Percentiles rank a stretch among this genome's conserved stretches.
Evolutionary conservation across 2,888 invertebrate species (phyloP).

Genomic region (Rutpela maculata): DNA sequence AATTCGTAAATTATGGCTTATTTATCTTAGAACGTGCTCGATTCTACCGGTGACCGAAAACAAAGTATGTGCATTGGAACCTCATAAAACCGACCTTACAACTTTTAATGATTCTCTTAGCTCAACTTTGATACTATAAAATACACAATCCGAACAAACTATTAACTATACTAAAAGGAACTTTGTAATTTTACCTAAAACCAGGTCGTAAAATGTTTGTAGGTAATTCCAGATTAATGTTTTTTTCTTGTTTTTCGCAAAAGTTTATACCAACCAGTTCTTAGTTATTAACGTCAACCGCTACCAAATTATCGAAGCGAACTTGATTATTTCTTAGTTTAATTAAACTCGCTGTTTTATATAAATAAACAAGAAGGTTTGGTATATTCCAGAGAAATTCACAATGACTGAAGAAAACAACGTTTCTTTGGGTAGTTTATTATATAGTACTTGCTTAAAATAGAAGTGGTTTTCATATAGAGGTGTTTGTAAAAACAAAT

Average conservation of each 20-base stretch:
- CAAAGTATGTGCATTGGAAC: constrained; percentile 51
- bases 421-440: too few species aligned
- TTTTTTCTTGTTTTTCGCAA: constrained; percentile 17
- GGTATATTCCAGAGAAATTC: too few species aligned
- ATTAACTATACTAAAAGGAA: constrained; percentile 32
- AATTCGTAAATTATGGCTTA: constrained; percentile 55
- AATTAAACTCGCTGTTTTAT: background rate
- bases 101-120: constrained; percentile 46
- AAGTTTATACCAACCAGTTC: background rate
- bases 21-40: constrained; percentile 56
- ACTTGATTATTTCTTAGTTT: background rate
- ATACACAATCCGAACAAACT: constrained; percentile 35
- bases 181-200: constrained; percentile 35
- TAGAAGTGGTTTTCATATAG: too few species aligned
- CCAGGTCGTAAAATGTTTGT: constrained; percentile 26
- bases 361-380: background rate
- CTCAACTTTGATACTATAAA: constrained; percentile 36
- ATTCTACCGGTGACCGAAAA: constrained; percentile 46
- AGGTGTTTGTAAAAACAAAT: too few species aligned
- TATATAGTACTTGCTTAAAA: too few species aligned
- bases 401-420: too few species aligned
- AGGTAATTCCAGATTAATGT: constrained; percentile 33
- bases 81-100: constrained; percentile 51
- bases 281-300: background rate
- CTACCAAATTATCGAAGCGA: background rate